Base-by-base conservation (phyloP, 2,888 invertebrate genomes). In the Cephus spinipes region DNA sequence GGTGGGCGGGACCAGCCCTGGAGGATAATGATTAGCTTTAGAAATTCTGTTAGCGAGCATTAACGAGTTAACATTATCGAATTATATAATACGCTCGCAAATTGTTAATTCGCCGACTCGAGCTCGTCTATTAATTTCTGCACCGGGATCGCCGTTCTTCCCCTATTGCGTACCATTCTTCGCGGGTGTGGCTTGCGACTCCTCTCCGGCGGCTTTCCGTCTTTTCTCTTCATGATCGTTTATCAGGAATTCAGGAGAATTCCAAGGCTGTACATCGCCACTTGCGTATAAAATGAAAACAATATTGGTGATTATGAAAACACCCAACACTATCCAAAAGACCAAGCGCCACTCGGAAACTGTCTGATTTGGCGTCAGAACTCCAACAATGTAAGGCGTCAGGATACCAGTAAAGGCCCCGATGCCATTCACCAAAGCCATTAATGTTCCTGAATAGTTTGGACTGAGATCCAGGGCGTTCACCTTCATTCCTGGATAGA, bases 221-320 rank as follows among this genome's bases (percentile, higher is more conserved):
- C 82, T 74, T 76, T 73, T 71, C 77, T 75, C n/a, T 34, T 74
- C 73, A 11, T 11, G 3, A 30, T 89, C 86, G 1, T 74, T 79
- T 32, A 81, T 81, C 1, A 87, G 23, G 55, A 88, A 90, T 3
- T 93, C 89, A 1, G 94, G 93, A 81, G 95, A 94, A 85, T 97
- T 96, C 96, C 96, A 97, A 87, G 94, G 94, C 81, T 96, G 94
- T 68, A 95, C 94, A 71, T 97, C 95, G 0, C 95, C 97, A 81
- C 95, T 94, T 0, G 95, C 96, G 88, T 94, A 96, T 6, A 95
- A 76, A 3, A 95, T 85, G 90, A 95, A 97, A 12, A 96, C 87
- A 0, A 95, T 69, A 86, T 96, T 96, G 1, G 96, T 95, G 1
- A 94, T 80, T 0, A 94, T 90, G 80, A 97, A 93, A 4, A 97